These are phyloP conservation scores for Rhabdomys dilectus DNA, from an alignment of 2,113 vertebrate species.

Conservation along the genomic window DNA sequence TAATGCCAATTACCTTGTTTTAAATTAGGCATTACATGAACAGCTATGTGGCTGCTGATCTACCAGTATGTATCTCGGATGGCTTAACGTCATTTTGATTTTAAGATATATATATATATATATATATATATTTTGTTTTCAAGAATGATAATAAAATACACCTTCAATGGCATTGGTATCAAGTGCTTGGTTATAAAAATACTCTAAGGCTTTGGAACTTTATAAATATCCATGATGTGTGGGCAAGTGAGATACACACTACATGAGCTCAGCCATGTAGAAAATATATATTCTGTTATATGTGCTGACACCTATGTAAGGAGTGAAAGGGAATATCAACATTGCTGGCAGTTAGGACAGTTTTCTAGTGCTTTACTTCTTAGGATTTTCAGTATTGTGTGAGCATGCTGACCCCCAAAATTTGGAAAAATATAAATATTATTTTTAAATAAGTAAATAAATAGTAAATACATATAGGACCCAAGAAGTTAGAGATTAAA, in stretches of 20 bases:
- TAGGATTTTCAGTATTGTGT: neutral
- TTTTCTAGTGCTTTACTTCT: slow-evolving; percentile 22
- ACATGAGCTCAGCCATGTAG: neutral
- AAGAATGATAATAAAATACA: neutral
- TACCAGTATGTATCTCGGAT: neutral
- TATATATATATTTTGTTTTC: neutral
- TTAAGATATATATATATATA: neutral
- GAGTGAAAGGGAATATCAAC: neutral
- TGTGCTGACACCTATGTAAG: neutral
- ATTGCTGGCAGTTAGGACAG: neutral
- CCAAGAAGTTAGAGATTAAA: neutral
- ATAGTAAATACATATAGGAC: neutral
- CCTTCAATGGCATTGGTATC: neutral
- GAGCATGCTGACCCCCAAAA: neutral
- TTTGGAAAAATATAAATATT: neutral
- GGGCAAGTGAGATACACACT: neutral
- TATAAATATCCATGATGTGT: neutral
- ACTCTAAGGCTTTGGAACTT: neutral
- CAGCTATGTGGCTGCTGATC: neutral
- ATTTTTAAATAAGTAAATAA: slow-evolving; percentile 42
- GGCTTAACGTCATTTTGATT: neutral
- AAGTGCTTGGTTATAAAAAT: neutral
- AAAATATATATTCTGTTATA: neutral
- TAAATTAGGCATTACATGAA: neutral
- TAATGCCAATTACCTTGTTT: neutral